Base-by-base conservation (phyloP, 2,888 invertebrate species). In the Yponomeuta evonymella region DNA sequence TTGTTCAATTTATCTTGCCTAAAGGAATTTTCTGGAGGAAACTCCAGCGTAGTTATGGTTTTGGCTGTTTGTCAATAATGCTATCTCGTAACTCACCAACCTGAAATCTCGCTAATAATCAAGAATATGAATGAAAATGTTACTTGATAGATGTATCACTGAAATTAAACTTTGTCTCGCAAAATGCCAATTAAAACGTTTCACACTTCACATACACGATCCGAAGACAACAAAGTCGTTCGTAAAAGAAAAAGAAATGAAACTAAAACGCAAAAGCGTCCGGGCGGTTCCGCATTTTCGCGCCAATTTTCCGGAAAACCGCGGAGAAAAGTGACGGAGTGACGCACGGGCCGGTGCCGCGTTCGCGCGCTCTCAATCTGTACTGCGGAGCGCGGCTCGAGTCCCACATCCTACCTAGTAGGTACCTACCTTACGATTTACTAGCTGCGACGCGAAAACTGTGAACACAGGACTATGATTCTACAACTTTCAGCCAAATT, bases 271-370 rank as follows among this genome's bases (percentile, higher is more conserved):
- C 15, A 12, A 58, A 58, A 58, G 51, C 51, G 78, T 76, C 83
- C 75, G 75, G 76, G 78, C 80, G 81, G 81, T 83, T 87, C 83
- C 81, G 82, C 90, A 90, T 91, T 91, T 91, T 91, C 89, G 90
- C 90, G 90, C 87, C 86, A 89, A 88, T 90, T 90, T 90, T 86
- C 89, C 89, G 84, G 79, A 80, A 78, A 79, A 78, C 83, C 85
- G 78, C 77, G 82, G 82, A 82, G 79, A 83, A 84, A 68, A 79
- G 79, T 79, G 76, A 76, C 78, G 78, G 76, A 80, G 78, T 74
- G 74, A 81, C 80, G 81, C 83, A 82, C 78, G 71, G 63, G 67
- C 36, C 29, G 69, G 63, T 81, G 82, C 84, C 86, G 86, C 84
- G 83, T 80, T 77, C 83, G 81, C 84, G 83, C 83, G 83, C 79